Base-by-base conservation (phyloP, 2,113 vertebrate species). In the Octodon degus region DNA sequence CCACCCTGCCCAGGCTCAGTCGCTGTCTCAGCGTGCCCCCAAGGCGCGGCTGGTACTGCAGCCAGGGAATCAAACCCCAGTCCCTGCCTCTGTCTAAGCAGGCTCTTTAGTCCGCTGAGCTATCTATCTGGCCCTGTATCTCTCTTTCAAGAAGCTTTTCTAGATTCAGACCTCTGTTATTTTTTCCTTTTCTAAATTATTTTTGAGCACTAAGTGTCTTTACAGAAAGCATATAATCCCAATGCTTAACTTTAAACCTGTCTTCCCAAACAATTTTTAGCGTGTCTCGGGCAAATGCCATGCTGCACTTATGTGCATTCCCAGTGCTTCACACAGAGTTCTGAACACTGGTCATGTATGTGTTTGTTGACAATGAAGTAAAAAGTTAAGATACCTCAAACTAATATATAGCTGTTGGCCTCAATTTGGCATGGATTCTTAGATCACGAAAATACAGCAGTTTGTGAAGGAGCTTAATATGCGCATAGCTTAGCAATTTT, bases 291-390 rank as follows among this genome's bases (percentile, higher is more conserved):
- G 22, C 65, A 91, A 84, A 77, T 32, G 76, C 58, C n/a, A 1
- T 32, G 9, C 43, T 30, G 22, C 2, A 50, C 34, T 67, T 47
- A n/a, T 74, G 0, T 43, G 1, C 81, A 47, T 60, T 77, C 19
- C 50, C 16, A 7, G 53, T 17, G 37, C 27, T 74, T 47, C 40
- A 0, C 60, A 32, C 14, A 40, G 58, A 63, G 86, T 53, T 34
- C 67, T 32, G n/a, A 58, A 43, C 60, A 72, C 50, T 65, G 34
- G 58, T 43, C 13, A 20, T 30, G 3, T 67, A n/a, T 8, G 2
- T 37, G 22, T 72, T 96, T 79, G 68, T n/a, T 86, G 89, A 89
- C 17, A 79, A 30, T 3, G 34, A 90, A 88, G 70, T 77, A 74
- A 91, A 91, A 77, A 67, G 34, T 65, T 76, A 65, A 89, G 72